phyloP scores from a whole-genome alignment of 2,797 vertebrate genomes.

The Leuciscus waleckii region DNA sequence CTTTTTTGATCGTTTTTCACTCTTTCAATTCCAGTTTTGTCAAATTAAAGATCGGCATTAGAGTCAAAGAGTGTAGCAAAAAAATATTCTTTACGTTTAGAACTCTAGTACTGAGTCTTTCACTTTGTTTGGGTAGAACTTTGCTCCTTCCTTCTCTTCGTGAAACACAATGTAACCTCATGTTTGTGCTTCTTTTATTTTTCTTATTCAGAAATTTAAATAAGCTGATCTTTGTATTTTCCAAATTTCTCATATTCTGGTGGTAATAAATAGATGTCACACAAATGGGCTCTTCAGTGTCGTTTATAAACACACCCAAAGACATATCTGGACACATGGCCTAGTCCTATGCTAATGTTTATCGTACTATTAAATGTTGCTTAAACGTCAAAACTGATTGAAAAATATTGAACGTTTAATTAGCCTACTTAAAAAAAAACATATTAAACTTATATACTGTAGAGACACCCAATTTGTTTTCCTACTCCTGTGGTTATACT shows the following conservation, averaged over 20 bases:
- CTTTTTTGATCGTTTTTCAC: slow-evolving; percentile 45
- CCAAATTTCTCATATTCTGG: slow-evolving; percentile 85
- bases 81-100: slow-evolving; percentile 69
- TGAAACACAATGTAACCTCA: slow-evolving; percentile 80
- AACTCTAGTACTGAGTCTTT: slow-evolving; percentile 60
- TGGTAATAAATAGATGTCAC: slow-evolving; percentile 86
- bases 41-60: slow-evolving; percentile 59
- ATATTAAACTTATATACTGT: neutral
- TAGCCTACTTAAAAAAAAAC: neutral
- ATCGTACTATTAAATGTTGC: neutral
- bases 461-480: neutral
- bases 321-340: neutral
- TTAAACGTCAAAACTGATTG: neutral
- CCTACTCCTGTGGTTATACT: no score
- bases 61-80: slow-evolving; percentile 63
- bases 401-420: neutral
- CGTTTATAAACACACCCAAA: neutral
- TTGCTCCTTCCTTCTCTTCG: slow-evolving; percentile 73
- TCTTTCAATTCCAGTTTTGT: slow-evolving; percentile 11
- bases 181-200: slow-evolving; percentile 80
- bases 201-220: slow-evolving; percentile 83
- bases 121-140: slow-evolving; percentile 64
- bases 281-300: slow-evolving; percentile 64
- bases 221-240: slow-evolving; percentile 86
- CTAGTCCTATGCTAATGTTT: neutral